A percentile compares a stretch with the other conserved stretches of the same genome.
Conservation (phyloP, 2,888 invertebrate species). For the Caenorhabditis angaria region DNA sequence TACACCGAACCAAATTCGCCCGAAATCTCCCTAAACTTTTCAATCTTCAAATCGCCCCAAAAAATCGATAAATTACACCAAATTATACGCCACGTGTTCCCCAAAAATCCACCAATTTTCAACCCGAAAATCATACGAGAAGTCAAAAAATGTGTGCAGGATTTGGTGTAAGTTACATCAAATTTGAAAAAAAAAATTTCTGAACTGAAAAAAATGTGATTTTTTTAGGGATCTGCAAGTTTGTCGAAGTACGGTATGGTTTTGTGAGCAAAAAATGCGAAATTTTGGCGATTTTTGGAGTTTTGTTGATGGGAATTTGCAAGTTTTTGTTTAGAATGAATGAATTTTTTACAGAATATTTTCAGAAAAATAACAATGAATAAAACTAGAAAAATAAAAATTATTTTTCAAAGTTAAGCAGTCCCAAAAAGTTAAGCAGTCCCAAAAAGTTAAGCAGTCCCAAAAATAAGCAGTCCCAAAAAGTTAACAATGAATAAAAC, state of each 20-base stretch:
- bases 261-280: background rate
- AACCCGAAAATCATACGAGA: background rate
- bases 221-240: background rate
- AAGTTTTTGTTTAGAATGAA: no score
- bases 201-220: background rate
- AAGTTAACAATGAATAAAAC: no score
- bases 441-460: no score
- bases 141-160: background rate
- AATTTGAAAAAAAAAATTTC: background rate
- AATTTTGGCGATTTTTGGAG: background rate
- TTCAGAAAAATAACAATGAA: no score
- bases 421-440: no score
- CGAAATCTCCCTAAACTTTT: background rate
- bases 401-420: no score
- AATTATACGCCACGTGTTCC: background rate
- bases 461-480: no score
- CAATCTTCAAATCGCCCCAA: no score
- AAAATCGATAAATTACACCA: no score
- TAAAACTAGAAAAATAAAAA: no score
- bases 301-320: slow-evolving; percentile 7
- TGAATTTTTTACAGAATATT: no score
- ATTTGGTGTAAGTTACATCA: background rate
- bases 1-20: background rate
- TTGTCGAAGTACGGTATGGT: background rate
- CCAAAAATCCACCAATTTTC: background rate